These are phyloP conservation scores for Scotopteryx bipunctaria DNA, from an alignment of 2,888 invertebrate species.

Conservation along the genomic window DNA sequence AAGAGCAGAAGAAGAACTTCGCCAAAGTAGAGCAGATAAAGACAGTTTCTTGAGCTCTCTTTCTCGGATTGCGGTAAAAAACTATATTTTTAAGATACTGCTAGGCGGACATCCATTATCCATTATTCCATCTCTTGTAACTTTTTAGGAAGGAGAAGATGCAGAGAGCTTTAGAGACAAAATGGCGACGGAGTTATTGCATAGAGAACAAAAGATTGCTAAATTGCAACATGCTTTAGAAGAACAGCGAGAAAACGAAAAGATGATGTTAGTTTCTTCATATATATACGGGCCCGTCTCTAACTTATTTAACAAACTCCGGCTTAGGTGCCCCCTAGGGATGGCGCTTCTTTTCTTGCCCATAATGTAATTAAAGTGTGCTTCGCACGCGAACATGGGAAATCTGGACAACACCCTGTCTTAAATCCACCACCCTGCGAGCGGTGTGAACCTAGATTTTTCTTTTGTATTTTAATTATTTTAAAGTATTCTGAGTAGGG, in stretches of 20 bases:
- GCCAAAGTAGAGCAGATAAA: conserved; percentile 72
- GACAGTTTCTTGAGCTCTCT: conserved; percentile 76
- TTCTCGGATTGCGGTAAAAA: conserved; percentile 71
- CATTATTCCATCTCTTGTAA: background rate
- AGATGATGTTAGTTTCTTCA: conserved; percentile 58
- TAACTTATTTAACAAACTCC: too few relatives aligned
- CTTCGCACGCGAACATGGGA: too few relatives aligned
- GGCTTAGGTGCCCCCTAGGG: too few relatives aligned
- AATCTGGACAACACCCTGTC: too few relatives aligned
- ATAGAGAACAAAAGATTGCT: conserved; percentile 64
- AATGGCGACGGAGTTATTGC: conserved; percentile 67
- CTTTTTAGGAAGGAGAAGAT: conserved; percentile 62
- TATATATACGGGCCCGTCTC: too few relatives aligned
- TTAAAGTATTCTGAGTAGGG: too few relatives aligned
- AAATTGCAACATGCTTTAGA: conserved; percentile 63
- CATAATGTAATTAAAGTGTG: too few relatives aligned
- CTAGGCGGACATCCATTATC: too few relatives aligned
- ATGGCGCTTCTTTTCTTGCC: too few relatives aligned
- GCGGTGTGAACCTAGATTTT: too few relatives aligned
- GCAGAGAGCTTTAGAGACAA: conserved; percentile 59
- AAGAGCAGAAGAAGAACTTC: conserved; percentile 66
- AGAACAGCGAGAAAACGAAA: conserved; percentile 63
- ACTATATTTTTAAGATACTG: background rate
- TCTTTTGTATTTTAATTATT: too few relatives aligned
- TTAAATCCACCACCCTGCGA: too few relatives aligned